Evolutionary conservation across 2,797 vertebrate species (phyloP), one percentile per base, ranked within the genome.

Genomic region (Poliocrania exsul): DNA sequence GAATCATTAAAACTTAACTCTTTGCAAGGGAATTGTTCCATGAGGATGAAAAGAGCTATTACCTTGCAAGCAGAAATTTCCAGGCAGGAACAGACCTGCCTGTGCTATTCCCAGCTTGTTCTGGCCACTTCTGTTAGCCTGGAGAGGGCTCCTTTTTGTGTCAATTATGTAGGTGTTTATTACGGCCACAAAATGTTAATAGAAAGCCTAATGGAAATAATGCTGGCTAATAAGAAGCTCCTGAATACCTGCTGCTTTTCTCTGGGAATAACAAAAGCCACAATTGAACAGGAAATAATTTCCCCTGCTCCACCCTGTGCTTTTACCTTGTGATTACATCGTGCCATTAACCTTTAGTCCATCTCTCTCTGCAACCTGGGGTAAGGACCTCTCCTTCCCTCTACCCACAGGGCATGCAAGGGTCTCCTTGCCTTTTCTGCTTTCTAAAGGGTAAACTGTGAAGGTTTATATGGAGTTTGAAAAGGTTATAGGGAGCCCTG

Each of bases 121-220:
- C 66, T 75, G 80, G 77, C 31, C 62, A n/a, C 51, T 85, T 69
- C 19, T 65, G 23, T 44, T 77, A 86, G 53, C 49, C 64, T 80
- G 73, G 66, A 90, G 66, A 71, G 56, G 42, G 73, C 37, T 93
- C 29, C 11, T 44, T 91, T 75, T 56, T 49, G 47, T 86, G 73
- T 75, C 91, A 93, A 88, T 96, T 93, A 91, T 77, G 85, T 72
- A 91, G 89, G 87, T 96, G 93, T 94, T 96, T 95, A 96, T 94
- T 96, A 86, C 0, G 5, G 80, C 60, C 91, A 95, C 92, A 95
- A 92, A 95, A 97, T 77, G 64, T 90, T 94, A 94, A 88, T 84
- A 95, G 91, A 50, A 71, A 92, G 77, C 49, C 93, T 93, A 91
- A 95, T 95, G 92, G 87, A 88, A 97, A 94, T 89, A 84, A 78